phyloP scores from a whole-genome alignment of 2,113 vertebrate species.

The Pterocles burchelli region DNA sequence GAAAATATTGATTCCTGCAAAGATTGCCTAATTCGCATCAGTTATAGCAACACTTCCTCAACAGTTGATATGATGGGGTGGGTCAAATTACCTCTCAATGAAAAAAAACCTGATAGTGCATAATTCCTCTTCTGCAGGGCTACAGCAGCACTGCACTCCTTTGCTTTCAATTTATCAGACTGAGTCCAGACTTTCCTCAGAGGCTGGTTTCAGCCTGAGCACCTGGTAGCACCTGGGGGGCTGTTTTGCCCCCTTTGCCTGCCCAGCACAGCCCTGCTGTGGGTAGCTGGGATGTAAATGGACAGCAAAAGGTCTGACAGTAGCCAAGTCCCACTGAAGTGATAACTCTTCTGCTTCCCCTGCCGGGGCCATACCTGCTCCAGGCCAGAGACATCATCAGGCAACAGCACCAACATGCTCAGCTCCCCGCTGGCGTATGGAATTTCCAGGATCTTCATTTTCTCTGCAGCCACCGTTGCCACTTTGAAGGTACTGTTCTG shows the following conservation, averaged over 20 bases:
- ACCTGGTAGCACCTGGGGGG: neutral
- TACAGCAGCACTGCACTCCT: accelerated
- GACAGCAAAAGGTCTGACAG: neutral
- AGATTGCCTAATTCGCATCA: neutral
- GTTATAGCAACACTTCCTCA: neutral
- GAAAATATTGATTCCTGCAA: neutral
- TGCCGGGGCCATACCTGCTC: constrained; percentile 6
- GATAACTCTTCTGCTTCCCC: neutral
- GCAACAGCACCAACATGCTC: constrained; percentile 46
- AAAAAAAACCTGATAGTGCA: neutral
- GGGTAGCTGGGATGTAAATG: neutral
- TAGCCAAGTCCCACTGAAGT: neutral
- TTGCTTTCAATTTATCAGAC: neutral
- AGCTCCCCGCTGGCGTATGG: neutral
- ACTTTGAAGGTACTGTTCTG: neutral
- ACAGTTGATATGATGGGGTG: accelerated
- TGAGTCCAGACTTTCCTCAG: neutral
- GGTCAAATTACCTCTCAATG: neutral
- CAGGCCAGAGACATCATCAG: neutral
- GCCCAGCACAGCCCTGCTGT: neutral
- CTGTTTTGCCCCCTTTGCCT: neutral
- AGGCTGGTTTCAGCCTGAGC: neutral
- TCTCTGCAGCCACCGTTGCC: neutral
- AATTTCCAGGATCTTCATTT: constrained; percentile 3
- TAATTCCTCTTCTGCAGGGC: neutral